Conservation (phyloP, 2,888 invertebrate genomes). For the Drosophila aldrichi region DNA sequence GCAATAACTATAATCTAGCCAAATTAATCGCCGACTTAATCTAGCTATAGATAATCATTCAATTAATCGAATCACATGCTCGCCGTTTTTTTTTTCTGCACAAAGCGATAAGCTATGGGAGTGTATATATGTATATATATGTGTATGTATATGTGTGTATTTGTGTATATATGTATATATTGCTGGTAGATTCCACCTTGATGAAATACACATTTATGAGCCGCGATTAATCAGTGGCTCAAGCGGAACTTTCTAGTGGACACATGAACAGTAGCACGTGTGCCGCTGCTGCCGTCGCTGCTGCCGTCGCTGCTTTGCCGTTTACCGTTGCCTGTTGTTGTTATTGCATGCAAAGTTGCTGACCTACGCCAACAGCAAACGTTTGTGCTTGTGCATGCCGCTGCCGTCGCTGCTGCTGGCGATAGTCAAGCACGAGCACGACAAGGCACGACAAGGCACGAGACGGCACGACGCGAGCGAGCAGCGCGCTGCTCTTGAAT, state of each 20-base stretch:
- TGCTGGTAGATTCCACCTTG: neutral
- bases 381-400: slow-evolving; percentile 16
- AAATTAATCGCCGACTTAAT: neutral
- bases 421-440: slow-evolving; percentile 3
- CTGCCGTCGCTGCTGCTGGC: neutral
- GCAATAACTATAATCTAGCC: neutral
- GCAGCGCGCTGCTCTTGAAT: slow-evolving; percentile 44
- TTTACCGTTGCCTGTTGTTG: slow-evolving; percentile 17
- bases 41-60: slow-evolving; percentile 1
- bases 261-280: slow-evolving; percentile 41
- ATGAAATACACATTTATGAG: neutral
- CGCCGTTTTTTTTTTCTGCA: neutral
- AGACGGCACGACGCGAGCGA: slow-evolving; percentile 10
- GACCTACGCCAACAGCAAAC: slow-evolving; percentile 67
- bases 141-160: too few species aligned
- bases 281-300: slow-evolving; percentile 2
- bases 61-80: neutral
- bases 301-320: slow-evolving; percentile 1
- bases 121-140: too few species aligned
- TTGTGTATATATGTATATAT: too few species aligned
- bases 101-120: neutral
- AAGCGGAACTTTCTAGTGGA: slow-evolving; percentile 14
- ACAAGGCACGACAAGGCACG: slow-evolving; percentile 4
- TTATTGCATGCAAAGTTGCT: slow-evolving; percentile 62
- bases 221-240: neutral